Base-by-base conservation (phyloP, 2,797 vertebrate species). In the Pangasius djambal region DNA sequence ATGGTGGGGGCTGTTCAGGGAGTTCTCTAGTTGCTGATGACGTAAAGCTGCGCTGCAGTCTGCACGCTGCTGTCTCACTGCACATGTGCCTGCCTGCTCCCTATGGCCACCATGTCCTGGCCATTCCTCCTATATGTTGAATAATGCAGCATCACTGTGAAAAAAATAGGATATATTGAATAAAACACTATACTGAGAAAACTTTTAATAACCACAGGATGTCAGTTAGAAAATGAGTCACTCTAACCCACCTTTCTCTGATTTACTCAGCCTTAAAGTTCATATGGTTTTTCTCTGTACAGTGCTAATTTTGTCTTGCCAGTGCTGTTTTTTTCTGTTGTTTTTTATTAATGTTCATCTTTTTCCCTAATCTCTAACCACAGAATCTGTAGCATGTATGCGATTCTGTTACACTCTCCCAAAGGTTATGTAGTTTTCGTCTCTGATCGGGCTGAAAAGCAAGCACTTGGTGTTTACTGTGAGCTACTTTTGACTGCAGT, bases 21-120 rank as follows among this genome's bases (percentile, higher is more conserved):
- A 88, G 90, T 89, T 91, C 72, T 89, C 84, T 59, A 87, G 77
- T 87, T 91, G 86, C 84, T 63, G 69, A 72, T 91, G 91, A 90
- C 83, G 86, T 91, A 89, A 89, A 91, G 86, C 83, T 83, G 85
- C 69, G 52, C 86, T 75, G 88, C 87, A 65, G 75, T 75, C 87
- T 89, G 48, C 89, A 90, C 65, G 90, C 89, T 87, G 75, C 87
- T 88, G 87, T 86, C 82, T 90, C 83, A 69, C 85, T 90, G 87
- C 69, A 90, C 86, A 86, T 88, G 48, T 85, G 89, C 48, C 31
- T 61, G 82, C 31, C 67, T 77, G 69, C 77, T 83, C 34, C 81
- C 59, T 78, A 50, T 44, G 40, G 67, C 85, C 77, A 84, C 48
- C 63, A 69, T 59, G 59, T 37, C 48, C 75, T 34, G 28, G 86